Conservation (phyloP, 2,113 vertebrate genomes). For the Cottus gobio region DNA sequence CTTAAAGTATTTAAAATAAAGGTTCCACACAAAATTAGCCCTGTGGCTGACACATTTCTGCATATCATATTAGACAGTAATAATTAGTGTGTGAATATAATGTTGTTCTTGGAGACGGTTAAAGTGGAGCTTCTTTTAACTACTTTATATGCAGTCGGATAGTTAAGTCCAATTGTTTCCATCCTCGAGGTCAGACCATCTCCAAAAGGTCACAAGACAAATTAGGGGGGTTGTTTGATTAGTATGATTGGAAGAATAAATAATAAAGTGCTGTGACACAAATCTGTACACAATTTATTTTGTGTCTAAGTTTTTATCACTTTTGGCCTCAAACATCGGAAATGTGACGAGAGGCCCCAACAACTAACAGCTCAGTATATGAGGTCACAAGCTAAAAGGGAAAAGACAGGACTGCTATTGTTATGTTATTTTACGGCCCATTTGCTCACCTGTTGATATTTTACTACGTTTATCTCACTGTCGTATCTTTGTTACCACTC, state of each 20-base stretch:
- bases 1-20: background rate
- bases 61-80: background rate
- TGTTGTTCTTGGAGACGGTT: background rate
- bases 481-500: background rate
- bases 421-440: background rate
- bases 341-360: background rate
- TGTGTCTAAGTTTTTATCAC: background rate
- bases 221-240: background rate
- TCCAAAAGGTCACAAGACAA: background rate
- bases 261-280: background rate
- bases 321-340: background rate
- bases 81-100: background rate
- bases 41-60: background rate
- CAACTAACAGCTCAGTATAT: background rate
- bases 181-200: background rate
- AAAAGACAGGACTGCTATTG: background rate
- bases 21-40: too few species aligned
- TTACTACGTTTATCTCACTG: background rate
- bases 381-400: background rate
- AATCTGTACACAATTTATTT: background rate
- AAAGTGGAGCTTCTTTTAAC: background rate
- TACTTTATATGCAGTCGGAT: background rate
- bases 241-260: background rate
- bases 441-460: constrained; percentile 27
- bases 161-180: background rate